Evolutionary conservation across 1,140 invertebrate genomes (phyloP).

Genomic region (Wiebesia pumilae): DNA sequence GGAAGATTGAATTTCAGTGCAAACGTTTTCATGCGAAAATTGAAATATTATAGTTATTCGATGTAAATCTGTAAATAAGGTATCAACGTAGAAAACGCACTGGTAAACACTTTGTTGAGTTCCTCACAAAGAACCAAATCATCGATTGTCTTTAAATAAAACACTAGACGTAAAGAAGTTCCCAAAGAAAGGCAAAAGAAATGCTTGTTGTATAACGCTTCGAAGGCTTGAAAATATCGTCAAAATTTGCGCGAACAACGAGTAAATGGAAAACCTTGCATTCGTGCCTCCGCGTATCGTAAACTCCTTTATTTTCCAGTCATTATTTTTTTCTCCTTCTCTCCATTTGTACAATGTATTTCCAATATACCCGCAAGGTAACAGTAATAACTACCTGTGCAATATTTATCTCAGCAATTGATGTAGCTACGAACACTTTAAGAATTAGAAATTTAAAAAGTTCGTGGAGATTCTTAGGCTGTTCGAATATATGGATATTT

Average conservation of each 20-base stretch:
- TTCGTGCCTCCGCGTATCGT: not conserved
- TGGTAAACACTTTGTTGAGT: too few relatives aligned
- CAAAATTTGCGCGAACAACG: not conserved
- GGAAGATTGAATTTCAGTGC: too few relatives aligned
- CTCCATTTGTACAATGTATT: not conserved
- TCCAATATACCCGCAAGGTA: not conserved
- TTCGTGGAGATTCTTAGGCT: not conserved
- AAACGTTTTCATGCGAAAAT: too few relatives aligned
- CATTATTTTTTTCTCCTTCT: not conserved
- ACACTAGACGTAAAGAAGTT: too few relatives aligned
- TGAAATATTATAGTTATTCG: too few relatives aligned
- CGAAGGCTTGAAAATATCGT: not conserved
- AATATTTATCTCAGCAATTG: not conserved
- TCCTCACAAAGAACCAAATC: too few relatives aligned
- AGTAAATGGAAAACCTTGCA: not conserved
- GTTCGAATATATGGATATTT: too few relatives aligned
- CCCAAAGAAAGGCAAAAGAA: not conserved
- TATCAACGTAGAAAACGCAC: too few relatives aligned
- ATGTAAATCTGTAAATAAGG: too few relatives aligned
- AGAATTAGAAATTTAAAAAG: constrained; percentile 9
- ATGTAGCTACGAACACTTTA: not conserved
- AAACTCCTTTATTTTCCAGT: not conserved
- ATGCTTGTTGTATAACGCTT: not conserved
- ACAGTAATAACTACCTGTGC: not conserved
- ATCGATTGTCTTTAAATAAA: too few relatives aligned